Base-by-base conservation (phyloP, 2,888 invertebrate genomes). In the Leucophora obtusa region DNA sequence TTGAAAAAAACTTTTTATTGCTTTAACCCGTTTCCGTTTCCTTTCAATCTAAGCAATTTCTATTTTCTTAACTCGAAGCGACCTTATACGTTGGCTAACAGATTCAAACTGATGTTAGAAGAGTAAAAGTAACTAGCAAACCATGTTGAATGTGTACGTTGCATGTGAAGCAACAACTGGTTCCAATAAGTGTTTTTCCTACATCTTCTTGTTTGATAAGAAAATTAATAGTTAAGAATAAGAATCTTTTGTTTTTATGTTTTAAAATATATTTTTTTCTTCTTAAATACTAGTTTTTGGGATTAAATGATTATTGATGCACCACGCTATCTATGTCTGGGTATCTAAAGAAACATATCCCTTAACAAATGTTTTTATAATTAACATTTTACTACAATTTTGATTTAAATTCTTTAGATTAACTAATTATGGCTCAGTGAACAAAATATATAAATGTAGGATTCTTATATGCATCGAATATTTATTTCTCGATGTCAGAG, bases 41-140 rank as follows among this genome's bases (percentile, higher is more conserved):
- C 11, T 63, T 47, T 47, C 11, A 38, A 24, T 50, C 24, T 28
- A 51, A 54, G 14, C 24, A 35, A 28, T 50, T 28, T 38, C 35
- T 4, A 15, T 63, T 9, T 62, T 59, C 47, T 38, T 35, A 60
- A 65, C 59, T 53, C 38, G 10, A 50, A 43, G 72, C 82, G 88
- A 87, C 87, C 87, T 84, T 83, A 83, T 85, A 84, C 87, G 85
- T 83, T 83, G 87, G 84, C 83, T 83, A 86, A 84, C 85, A 86
- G 87, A 87, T 85, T 84, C 83, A 83, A 85, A 87, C 87, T 87
- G 86, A 82, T 78, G 82, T 70, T 75, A 59, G 76, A 82, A 65
- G 72, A 60, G 79, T 74, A 72, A 71, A 75, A 82, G 82, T 82
- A 82, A 71, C 58, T 65, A 70, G 33, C 59, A 65, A 28, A 51